These are phyloP conservation scores for Larimichthys crocea DNA, from an alignment of 2,113 vertebrate genomes.

Conservation along the genomic window DNA sequence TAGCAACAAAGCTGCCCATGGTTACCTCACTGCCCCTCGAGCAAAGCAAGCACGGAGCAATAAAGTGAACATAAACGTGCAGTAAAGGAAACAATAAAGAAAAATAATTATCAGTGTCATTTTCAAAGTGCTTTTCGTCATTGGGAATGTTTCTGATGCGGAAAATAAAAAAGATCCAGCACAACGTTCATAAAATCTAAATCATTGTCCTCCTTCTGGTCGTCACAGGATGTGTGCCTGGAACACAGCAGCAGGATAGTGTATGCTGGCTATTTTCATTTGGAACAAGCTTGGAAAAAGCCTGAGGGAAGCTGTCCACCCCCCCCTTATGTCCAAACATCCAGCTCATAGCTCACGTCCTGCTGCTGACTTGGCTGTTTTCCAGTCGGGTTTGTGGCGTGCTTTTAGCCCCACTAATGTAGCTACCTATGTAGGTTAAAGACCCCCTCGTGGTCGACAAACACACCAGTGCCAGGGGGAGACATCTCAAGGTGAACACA, in stretches of 20 bases:
- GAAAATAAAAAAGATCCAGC: slow-evolving; percentile 2
- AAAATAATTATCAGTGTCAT: slow-evolving; percentile 1
- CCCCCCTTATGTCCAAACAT: slow-evolving; percentile 59
- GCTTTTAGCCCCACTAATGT: slow-evolving; percentile 80
- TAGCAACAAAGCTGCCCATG: slow-evolving; percentile 1
- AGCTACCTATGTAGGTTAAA: slow-evolving; percentile 85
- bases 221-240: slow-evolving; percentile 35
- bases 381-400: slow-evolving; percentile 65
- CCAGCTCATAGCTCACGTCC: slow-evolving; percentile 59
- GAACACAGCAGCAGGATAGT: slow-evolving; percentile 47
- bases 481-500: slow-evolving; percentile 79
- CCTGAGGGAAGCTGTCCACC: slow-evolving; percentile 60
- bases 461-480: slow-evolving; percentile 69
- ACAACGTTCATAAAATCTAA: background rate
- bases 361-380: slow-evolving; percentile 79
- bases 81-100: background rate
- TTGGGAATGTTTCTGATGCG: background rate
- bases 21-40: background rate
- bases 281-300: slow-evolving; percentile 51
- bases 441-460: slow-evolving; percentile 79
- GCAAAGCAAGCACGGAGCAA: background rate
- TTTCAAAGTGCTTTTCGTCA: background rate
- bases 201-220: slow-evolving; percentile 29
- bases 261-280: slow-evolving; percentile 64
- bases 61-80: background rate